Base-by-base conservation (phyloP, 2,888 invertebrate species). In the Elmis aenea region DNA sequence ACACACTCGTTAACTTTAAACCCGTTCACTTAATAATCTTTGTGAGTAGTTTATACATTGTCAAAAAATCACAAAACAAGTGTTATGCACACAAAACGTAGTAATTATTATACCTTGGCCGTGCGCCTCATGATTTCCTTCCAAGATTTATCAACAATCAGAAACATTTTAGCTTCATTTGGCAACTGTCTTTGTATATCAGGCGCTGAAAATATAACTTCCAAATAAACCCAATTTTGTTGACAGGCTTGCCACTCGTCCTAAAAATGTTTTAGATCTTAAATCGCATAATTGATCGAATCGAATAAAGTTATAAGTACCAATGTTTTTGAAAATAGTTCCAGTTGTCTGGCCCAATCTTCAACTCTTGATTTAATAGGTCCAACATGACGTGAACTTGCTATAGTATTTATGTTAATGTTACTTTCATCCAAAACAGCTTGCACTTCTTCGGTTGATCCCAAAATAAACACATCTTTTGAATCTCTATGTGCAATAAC, bases 131-230 rank as follows among this genome's bases (percentile, higher is more conserved):
- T 89, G 15, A 88, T 81, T 46, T 89, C 89, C 61, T 91, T 91
- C 79, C 88, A 93, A 1, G 85, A 85, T 60, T 89, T 92, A 61
- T 94, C 92, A 0, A 93, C 92, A 32, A 80, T 73, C 2, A 76
- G 75, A 62, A 94, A 95, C 58, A 92, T 76, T 57, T 86, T 83
- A 0, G 92, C 87, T 64, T 95, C 94, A 50, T 83, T 81, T 0
- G 94, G 94, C 59, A 95, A 70, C 61, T 94, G 94, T 8, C 91
- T 78, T 63, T 93, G 90, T 52, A 95, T 95, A 59, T 94, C 94
- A 0, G 93, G 90, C 0, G 94, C 92, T 5, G 89, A 85, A 66
- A 95, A 95, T 58, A 95, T 93, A 0, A 92, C 90, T 66, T 95
- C 94, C 54, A 95, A 70, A 61, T 95, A 94, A 21, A 93, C 75